Evolutionary conservation across 2,888 invertebrate genomes (phyloP).

Genomic region (Isoperla grammatica): DNA sequence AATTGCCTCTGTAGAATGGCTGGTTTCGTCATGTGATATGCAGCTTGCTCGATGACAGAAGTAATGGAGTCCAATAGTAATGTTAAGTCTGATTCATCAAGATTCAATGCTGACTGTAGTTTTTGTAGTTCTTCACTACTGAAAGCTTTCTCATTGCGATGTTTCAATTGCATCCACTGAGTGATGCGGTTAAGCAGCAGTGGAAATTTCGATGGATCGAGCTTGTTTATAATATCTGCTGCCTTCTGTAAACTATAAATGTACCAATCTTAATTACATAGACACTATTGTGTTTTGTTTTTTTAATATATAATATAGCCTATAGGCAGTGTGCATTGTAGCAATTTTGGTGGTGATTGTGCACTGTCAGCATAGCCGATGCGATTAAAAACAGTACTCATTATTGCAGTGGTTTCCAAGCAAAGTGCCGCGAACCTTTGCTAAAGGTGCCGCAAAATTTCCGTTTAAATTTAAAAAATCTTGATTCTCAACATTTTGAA

Average conservation of each 20-base stretch:
- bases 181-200: conserved; percentile 29
- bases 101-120: conserved; percentile 25
- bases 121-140: conserved; percentile 30
- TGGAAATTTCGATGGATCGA: conserved; percentile 30
- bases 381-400: too few relatives aligned
- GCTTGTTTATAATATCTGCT: conserved; percentile 25
- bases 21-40: conserved; percentile 47
- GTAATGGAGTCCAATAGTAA: conserved; percentile 26
- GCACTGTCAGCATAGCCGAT: too few relatives aligned
- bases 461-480: too few relatives aligned
- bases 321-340: too few relatives aligned
- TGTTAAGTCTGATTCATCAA: conserved; percentile 26
- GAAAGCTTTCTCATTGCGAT: conserved; percentile 23
- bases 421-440: too few relatives aligned
- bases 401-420: too few relatives aligned
- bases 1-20: conserved; percentile 47
- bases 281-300: too few relatives aligned
- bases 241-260: conserved; percentile 27
- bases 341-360: too few relatives aligned
- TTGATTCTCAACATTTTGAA: too few relatives aligned
- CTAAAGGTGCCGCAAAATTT: too few relatives aligned
- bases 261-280: background rate
- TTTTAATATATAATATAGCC: too few relatives aligned
- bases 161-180: conserved; percentile 22
- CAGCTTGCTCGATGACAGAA: conserved; percentile 29